These are phyloP conservation scores for Microcebus tavaratra DNA, from an alignment of 2,113 vertebrate species.

Conservation along the genomic window DNA sequence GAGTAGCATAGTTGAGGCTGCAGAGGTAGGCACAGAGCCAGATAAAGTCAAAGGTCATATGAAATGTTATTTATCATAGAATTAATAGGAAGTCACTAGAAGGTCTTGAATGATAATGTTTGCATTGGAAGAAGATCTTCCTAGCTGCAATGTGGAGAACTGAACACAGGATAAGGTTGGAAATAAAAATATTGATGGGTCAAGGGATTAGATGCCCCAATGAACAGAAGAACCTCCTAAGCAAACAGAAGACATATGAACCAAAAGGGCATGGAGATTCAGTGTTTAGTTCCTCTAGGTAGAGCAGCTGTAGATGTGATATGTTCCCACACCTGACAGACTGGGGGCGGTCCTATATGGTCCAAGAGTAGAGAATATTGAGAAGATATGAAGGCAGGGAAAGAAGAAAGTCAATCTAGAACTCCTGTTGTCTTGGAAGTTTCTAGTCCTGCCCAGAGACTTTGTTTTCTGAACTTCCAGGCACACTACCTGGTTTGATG, in stretches of 20 bases:
- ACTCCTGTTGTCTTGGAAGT: neutral
- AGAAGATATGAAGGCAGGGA: neutral
- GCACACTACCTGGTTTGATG: neutral
- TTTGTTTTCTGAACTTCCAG: neutral
- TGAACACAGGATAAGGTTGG: no score
- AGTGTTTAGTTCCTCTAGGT: neutral
- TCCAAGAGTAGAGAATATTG: neutral
- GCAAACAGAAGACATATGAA: neutral
- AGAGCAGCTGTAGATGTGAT: neutral
- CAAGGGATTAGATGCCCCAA: neutral
- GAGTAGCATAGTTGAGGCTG: neutral
- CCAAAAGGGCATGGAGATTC: neutral
- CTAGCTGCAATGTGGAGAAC: no score
- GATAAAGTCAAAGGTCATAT: neutral
- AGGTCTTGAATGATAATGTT: neutral
- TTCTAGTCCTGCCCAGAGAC: neutral
- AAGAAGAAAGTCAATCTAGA: neutral
- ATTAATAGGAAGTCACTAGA: neutral
- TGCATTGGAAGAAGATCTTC: neutral
- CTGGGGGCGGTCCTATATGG: neutral
- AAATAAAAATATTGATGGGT: neutral
- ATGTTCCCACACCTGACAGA: neutral
- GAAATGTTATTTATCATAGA: neutral
- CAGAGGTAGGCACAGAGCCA: neutral
- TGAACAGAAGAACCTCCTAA: neutral